phyloP scores from a whole-genome alignment of 2,113 vertebrate genomes.

The Phalacrocorax brasilianus region DNA sequence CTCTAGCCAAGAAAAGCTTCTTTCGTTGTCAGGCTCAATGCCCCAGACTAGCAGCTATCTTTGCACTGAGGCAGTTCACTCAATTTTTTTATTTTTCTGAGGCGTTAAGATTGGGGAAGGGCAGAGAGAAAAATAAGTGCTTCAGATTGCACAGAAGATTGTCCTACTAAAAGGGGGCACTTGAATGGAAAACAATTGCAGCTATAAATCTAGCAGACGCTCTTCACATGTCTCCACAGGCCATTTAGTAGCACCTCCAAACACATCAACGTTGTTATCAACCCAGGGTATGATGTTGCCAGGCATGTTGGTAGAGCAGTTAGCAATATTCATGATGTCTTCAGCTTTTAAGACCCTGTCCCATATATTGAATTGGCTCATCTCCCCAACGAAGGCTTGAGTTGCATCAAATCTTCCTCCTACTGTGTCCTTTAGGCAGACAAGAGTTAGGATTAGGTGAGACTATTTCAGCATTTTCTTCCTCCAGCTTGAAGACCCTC shows the following conservation, averaged over 20 bases:
- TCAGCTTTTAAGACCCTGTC: conserved; percentile 90
- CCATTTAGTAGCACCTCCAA: conserved; percentile 91
- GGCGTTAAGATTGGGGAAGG: neutral
- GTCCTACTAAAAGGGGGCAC: conserved; percentile 58
- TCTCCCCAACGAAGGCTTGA: conserved; percentile 96
- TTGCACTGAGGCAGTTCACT: neutral
- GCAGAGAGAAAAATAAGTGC: conserved; percentile 35
- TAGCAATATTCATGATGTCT: conserved; percentile 92
- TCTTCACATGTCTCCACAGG: conserved; percentile 94
- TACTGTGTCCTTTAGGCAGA: conserved; percentile 85
- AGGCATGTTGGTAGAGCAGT: conserved; percentile 96
- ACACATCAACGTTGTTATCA: conserved; percentile 92
- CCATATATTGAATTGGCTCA: conserved; percentile 99
- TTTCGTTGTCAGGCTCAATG: neutral
- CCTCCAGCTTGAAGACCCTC: neutral
- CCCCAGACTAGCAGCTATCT: neutral
- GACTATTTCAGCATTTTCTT: neutral
- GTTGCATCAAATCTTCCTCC: conserved; percentile 96
- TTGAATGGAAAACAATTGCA: neutral
- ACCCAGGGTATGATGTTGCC: conserved; percentile 97
- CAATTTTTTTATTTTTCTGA: neutral
- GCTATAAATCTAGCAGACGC: conserved; percentile 91
- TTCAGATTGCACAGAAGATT: conserved; percentile 50
- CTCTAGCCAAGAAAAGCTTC: neutral
- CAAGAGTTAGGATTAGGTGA: neutral